A percentile compares a stretch with the other conserved stretches of the same genome.
Conservation (phyloP, 2,888 invertebrate genomes). For the Hoplodrina blanda region DNA sequence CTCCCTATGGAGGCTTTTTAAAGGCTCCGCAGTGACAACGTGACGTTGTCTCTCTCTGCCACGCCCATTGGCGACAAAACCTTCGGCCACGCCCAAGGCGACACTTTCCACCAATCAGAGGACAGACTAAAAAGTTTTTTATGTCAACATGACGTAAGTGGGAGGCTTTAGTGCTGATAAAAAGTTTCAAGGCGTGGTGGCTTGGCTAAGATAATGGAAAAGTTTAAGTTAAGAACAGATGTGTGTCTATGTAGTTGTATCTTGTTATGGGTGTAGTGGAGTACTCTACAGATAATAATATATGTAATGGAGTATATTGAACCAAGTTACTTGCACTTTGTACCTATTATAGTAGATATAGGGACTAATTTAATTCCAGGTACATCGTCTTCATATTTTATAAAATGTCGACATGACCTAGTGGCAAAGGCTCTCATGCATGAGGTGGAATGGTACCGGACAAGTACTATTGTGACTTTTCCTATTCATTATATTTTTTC, state of each 20-base stretch:
- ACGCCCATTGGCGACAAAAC: conserved; percentile 89
- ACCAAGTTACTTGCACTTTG: background rate
- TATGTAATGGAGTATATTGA: background rate
- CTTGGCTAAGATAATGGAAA: conserved; percentile 3
- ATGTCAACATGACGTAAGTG: conserved; percentile 56
- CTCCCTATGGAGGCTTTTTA: conserved; percentile 79
- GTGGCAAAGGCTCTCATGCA: too few relatives aligned
- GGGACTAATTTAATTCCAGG: too few relatives aligned
- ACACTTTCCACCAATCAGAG: conserved; percentile 86
- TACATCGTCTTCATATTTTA: too few relatives aligned
- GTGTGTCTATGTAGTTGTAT: background rate
- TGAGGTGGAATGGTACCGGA: too few relatives aligned
- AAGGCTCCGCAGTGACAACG: conserved; percentile 83
- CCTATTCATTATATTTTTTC: too few relatives aligned
- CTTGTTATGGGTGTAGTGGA: background rate
- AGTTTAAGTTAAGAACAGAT: background rate
- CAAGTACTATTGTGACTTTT: too few relatives aligned
- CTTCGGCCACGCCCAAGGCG: conserved; percentile 84
- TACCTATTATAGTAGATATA: too few relatives aligned
- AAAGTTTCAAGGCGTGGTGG: conserved; percentile 50
- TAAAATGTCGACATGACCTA: too few relatives aligned
- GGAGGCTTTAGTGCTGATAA: conserved; percentile 55
- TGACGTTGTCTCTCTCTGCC: conserved; percentile 78
- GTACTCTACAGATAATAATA: background rate
- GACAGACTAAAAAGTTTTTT: conserved; percentile 73